A percentile compares a stretch with the other conserved stretches of the same genome.
These are phyloP conservation scores for Ceratitis capitata DNA, from an alignment of 1,140 invertebrate species.

Conservation along the genomic window DNA sequence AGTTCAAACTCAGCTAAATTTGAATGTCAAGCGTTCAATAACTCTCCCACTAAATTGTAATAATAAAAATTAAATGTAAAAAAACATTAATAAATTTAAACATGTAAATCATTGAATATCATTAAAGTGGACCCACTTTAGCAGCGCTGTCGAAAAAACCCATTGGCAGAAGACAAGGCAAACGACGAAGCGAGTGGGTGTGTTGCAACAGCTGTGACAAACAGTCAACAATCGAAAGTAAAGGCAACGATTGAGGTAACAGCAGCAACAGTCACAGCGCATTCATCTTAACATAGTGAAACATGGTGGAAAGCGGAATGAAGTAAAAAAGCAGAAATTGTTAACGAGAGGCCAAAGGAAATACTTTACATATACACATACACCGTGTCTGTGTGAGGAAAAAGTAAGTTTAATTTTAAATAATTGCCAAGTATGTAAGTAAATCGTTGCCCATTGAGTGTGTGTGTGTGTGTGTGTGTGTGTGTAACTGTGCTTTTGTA, in stretches of 20 bases:
- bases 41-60: neutral
- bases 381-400: neutral
- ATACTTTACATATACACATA: too few species aligned
- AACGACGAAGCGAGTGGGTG: neutral
- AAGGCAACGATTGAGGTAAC: too few species aligned
- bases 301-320: neutral
- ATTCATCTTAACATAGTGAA: neutral
- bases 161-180: neutral
- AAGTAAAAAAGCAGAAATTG: neutral
- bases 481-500: neutral
- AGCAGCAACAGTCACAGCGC: neutral
- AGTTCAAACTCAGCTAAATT: conserved; percentile 12
- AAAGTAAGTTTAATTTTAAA: neutral
- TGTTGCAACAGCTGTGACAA: conserved; percentile 34
- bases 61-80: neutral
- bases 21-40: neutral
- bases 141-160: neutral
- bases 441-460: neutral
- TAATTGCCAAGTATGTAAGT: neutral
- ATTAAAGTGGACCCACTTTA: neutral
- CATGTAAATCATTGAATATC: neutral
- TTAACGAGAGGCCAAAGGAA: neutral
- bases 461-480: neutral
- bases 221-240: neutral
- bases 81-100: neutral